Percentiles rank a stretch among this genome's conserved stretches.
Conservation (phyloP, 2,113 vertebrate species). For the Varanus salvator region DNA sequence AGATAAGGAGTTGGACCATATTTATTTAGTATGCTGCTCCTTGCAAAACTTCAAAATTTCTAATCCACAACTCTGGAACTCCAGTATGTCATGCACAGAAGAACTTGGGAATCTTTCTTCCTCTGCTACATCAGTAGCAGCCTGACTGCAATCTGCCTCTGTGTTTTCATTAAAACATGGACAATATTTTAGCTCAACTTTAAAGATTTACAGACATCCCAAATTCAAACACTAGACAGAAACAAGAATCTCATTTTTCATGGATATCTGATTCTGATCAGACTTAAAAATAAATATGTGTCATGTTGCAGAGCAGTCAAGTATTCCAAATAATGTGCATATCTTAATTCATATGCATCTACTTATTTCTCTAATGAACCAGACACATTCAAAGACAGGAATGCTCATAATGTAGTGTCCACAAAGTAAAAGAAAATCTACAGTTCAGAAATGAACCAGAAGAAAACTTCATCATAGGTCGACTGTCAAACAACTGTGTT, state of each 20-base stretch:
- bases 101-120: background rate
- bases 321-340: background rate
- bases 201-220: background rate
- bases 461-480: background rate
- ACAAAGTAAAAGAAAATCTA: background rate
- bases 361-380: constrained; percentile 12
- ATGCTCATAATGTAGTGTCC: background rate
- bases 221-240: background rate
- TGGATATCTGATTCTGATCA: background rate
- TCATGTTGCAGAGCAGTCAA: background rate
- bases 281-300: background rate
- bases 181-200: background rate
- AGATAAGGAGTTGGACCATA: background rate
- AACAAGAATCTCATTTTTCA: background rate
- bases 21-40: background rate
- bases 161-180: background rate
- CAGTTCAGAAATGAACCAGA: background rate
- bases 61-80: background rate
- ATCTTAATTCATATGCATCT: constrained; percentile 29
- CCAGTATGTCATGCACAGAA: background rate
- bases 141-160: background rate
- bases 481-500: background rate
- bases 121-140: background rate
- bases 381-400: background rate
- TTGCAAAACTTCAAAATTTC: background rate